These are phyloP conservation scores for Tipula confusa DNA, from an alignment of 2,888 invertebrate species.

Conservation along the genomic window DNA sequence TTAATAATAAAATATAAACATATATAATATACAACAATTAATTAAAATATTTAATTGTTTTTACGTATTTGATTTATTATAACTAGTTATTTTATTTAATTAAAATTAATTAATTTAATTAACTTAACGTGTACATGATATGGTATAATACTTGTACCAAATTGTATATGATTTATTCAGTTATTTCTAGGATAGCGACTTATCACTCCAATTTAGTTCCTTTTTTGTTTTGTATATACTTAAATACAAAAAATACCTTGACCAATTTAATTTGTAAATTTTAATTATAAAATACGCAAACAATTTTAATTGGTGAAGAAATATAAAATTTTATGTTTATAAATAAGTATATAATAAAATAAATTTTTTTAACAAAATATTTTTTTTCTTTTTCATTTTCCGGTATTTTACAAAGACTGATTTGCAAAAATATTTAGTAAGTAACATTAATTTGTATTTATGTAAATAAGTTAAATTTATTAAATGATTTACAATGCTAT, in stretches of 20 bases:
- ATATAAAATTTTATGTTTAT: background rate
- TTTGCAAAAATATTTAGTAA: slow-evolving; percentile 25
- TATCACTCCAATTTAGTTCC: background rate
- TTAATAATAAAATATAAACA: background rate
- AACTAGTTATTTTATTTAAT: background rate
- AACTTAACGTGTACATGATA: background rate
- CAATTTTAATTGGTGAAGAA: background rate
- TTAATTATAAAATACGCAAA: background rate
- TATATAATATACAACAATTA: background rate
- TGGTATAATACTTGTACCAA: background rate
- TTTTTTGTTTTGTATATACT: background rate
- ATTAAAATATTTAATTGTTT: background rate
- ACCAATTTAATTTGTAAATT: background rate
- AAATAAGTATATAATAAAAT: background rate
- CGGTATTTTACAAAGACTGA: background rate
- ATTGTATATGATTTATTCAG: no score
- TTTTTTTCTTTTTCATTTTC: background rate
- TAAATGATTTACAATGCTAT: background rate
- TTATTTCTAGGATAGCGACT: background rate
- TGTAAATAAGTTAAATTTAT: background rate
- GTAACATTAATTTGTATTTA: background rate
- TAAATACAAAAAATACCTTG: slow-evolving; percentile 12
- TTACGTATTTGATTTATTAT: background rate
- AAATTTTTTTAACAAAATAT: background rate
- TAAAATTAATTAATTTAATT: background rate